Evolutionary conservation across 2,888 invertebrate species (phyloP), one percentile per base, ranked within the genome.

Genomic region (Cataglyphis rosenhaueri): DNA sequence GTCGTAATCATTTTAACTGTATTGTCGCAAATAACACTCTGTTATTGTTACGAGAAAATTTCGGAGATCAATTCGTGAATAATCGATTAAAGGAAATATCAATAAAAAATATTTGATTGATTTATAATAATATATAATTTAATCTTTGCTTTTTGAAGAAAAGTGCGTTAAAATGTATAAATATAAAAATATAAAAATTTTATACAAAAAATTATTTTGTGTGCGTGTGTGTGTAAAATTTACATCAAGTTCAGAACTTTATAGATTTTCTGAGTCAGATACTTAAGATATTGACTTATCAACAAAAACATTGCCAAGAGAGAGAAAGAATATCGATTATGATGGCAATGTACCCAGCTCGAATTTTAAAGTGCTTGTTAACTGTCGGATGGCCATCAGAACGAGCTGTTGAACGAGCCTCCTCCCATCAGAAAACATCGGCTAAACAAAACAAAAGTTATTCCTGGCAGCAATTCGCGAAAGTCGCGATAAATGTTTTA

Each of bases 381-480:
- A 32, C 68, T 32, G 76, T 65, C n/a, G 57, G 38, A 68, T 62
- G 21, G 15, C 65, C 25, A 61, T 68, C 62, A 35, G 65, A 71
- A 85, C 62, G 61, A 65, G 65, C 78, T 61, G 62, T 87, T 59
- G 44, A 35, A 41, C 59, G 18, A 10, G 59, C 32, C 59, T 66
- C 32, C 35, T 61, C 41, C 74, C 64, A 62, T 78, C 57, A 59
- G 65, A 75, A 61, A 52, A 55, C 35, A 29, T 55, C 41, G 81
- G 57, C 71, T 62, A 85, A 88, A 81, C 74, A 82, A 85, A 88
- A 82, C 81, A 82, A 74, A 48, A 48, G 64, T 81, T 83, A 87
- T 82, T 84, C 57, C 61, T 76, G 81, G 83, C 84, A 44, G 68
- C 79, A 81, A 38, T 38, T 55, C 71, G 62, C 8, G 81, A 71